These are phyloP conservation scores for Trichogramma dendrolimi DNA, from an alignment of 2,888 invertebrate genomes.

Conservation along the genomic window DNA sequence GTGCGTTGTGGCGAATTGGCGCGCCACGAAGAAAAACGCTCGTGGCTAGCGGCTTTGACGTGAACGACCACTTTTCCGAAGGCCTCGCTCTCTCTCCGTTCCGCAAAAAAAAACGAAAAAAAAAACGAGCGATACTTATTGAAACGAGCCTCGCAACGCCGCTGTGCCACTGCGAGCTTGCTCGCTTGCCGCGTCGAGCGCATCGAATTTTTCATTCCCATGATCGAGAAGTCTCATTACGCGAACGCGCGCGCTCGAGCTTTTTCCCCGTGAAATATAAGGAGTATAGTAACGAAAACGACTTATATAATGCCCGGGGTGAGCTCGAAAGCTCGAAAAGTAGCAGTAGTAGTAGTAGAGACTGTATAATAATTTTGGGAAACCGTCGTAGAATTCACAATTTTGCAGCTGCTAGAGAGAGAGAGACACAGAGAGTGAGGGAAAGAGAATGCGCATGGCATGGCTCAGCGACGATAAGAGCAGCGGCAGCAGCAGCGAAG, in stretches of 20 bases:
- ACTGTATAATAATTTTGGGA: too few species aligned
- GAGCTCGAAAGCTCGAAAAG: too few species aligned
- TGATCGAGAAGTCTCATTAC: too few species aligned
- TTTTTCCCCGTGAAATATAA: too few species aligned
- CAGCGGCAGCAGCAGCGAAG: not conserved
- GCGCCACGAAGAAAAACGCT: not conserved
- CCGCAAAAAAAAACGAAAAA: not conserved
- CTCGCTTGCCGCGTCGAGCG: not conserved
- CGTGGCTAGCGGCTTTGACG: conserved; percentile 9
- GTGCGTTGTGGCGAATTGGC: too few species aligned
- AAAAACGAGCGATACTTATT: conserved; percentile 9
- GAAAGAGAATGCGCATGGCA: not conserved
- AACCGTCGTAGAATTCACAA: too few species aligned
- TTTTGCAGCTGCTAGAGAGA: too few species aligned
- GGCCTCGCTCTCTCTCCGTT: not conserved
- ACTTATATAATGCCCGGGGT: too few species aligned
- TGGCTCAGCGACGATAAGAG: conserved; percentile 17
- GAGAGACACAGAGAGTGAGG: not conserved
- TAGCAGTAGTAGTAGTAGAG: too few species aligned
- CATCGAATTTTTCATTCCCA: too few species aligned
- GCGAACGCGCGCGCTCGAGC: too few species aligned
- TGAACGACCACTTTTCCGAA: conserved; percentile 5
- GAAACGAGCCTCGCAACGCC: conserved; percentile 18
- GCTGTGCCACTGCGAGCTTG: not conserved
- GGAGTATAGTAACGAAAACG: too few species aligned